These are phyloP conservation scores for Epizoanthus scotinus DNA, from an alignment of 92 coral and sea anemone genomes.

Conservation along the genomic window DNA sequence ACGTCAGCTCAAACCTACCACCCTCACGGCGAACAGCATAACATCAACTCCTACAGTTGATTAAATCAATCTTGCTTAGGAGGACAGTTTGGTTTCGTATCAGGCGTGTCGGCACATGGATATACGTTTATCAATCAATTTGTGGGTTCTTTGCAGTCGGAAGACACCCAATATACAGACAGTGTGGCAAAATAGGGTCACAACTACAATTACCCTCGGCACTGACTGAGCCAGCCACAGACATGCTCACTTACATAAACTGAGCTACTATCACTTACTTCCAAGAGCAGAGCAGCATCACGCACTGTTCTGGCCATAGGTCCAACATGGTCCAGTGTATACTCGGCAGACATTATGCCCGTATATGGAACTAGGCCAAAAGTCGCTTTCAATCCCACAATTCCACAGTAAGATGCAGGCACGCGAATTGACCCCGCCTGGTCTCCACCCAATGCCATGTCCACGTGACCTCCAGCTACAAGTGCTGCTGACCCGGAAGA, in stretches of 20 bases:
- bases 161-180: too few species aligned
- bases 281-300: slow-evolving; percentile 66
- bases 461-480: slow-evolving; percentile 76
- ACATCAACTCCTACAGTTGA: too few species aligned
- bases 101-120: too few species aligned
- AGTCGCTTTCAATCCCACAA: slow-evolving; percentile 86
- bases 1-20: too few species aligned
- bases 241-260: not conserved
- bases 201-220: too few species aligned
- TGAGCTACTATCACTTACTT: slow-evolving; percentile 36
- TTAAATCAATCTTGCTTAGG: too few species aligned
- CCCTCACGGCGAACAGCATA: too few species aligned
- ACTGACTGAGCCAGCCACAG: too few species aligned
- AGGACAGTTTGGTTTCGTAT: too few species aligned
- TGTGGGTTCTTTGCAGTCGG: too few species aligned
- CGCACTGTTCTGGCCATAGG: slow-evolving; percentile 77
- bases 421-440: slow-evolving; percentile 84
- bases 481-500: slow-evolving; percentile 63
- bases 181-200: too few species aligned
- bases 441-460: slow-evolving; percentile 86
- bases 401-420: slow-evolving; percentile 77
- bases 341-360: slow-evolving; percentile 60
- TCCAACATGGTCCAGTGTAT: slow-evolving; percentile 66
- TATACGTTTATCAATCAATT: too few species aligned
- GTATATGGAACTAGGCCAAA: slow-evolving; percentile 78